Conservation (phyloP, 23 tunicate species). For the Phallusia fumigata region DNA sequence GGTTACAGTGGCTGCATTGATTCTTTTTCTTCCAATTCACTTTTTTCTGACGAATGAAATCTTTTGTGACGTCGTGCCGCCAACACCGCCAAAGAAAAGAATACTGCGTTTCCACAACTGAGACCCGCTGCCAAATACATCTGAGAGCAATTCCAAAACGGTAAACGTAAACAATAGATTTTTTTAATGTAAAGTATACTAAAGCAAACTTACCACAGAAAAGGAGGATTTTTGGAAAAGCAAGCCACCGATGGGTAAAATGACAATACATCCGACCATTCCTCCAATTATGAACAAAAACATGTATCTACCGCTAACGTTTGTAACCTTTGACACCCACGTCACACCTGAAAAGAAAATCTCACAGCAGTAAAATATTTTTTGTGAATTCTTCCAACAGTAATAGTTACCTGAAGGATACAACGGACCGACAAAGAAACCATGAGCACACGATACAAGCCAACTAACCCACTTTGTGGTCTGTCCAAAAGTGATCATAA, state of each 20-base stretch:
- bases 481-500: constrained; percentile 8
- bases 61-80: neutral
- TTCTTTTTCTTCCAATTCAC: too few relatives aligned
- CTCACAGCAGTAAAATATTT: too few relatives aligned
- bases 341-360: constrained; percentile 21
- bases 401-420: constrained; percentile 19
- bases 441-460: constrained; percentile 21
- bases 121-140: neutral
- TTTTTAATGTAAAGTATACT: too few relatives aligned
- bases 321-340: constrained; percentile 31
- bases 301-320: constrained; percentile 33
- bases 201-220: constrained; percentile 23
- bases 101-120: neutral
- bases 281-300: constrained; percentile 20
- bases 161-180: neutral
- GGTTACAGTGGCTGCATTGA: too few relatives aligned
- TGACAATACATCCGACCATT: constrained; percentile 3
- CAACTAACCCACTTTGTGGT: neutral
- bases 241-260: constrained; percentile 27
- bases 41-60: too few relatives aligned
- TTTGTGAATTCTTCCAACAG: neutral
- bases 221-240: constrained; percentile 24
- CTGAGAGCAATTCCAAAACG: neutral
- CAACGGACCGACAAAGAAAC: constrained; percentile 21
- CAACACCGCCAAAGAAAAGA: neutral